Conservation (phyloP, 2,113 vertebrate species). For the Cololabis saira region DNA sequence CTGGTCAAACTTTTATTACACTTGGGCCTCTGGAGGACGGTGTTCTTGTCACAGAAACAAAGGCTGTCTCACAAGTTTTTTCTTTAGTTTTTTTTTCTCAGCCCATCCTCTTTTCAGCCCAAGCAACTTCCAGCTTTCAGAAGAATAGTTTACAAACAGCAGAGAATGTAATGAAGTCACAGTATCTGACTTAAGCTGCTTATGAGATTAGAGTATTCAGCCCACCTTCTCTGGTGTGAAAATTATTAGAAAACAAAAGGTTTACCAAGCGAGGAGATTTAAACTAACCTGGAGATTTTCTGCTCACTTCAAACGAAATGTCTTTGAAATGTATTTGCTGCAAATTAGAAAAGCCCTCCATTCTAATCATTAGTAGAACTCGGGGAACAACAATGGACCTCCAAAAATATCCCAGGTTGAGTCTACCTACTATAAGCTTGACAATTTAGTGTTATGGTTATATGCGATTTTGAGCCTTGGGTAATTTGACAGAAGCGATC, state of each 20-base stretch:
- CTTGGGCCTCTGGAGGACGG: slow-evolving; percentile 59
- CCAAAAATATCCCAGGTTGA: slow-evolving; percentile 45
- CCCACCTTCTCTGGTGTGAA: slow-evolving; percentile 73
- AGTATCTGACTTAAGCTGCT: slow-evolving; percentile 79
- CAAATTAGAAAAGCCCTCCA: slow-evolving; percentile 66
- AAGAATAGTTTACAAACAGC: slow-evolving; percentile 75
- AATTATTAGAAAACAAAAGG: slow-evolving; percentile 79
- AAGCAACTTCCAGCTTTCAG: slow-evolving; percentile 59
- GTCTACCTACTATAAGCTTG: slow-evolving; percentile 9
- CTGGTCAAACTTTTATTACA: slow-evolving; percentile 81
- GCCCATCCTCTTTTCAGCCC: slow-evolving; percentile 50
- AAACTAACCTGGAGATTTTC: slow-evolving; percentile 75
- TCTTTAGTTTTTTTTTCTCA: neutral
- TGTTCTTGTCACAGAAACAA: slow-evolving; percentile 64
- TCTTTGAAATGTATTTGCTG: slow-evolving; percentile 60
- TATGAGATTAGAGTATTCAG: slow-evolving; percentile 80
- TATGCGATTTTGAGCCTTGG: slow-evolving; percentile 53
- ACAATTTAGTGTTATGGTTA: slow-evolving; percentile 39
- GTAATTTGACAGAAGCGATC: slow-evolving; percentile 53
- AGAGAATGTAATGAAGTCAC: slow-evolving; percentile 79
- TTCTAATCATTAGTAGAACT: slow-evolving; percentile 67
- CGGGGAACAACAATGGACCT: slow-evolving; percentile 19
- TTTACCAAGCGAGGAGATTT: slow-evolving; percentile 64
- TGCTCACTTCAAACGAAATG: slow-evolving; percentile 73
- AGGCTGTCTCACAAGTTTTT: slow-evolving; percentile 46